These are phyloP conservation scores for Ameiurus melas DNA, from an alignment of 2,113 vertebrate genomes.

Conservation along the genomic window DNA sequence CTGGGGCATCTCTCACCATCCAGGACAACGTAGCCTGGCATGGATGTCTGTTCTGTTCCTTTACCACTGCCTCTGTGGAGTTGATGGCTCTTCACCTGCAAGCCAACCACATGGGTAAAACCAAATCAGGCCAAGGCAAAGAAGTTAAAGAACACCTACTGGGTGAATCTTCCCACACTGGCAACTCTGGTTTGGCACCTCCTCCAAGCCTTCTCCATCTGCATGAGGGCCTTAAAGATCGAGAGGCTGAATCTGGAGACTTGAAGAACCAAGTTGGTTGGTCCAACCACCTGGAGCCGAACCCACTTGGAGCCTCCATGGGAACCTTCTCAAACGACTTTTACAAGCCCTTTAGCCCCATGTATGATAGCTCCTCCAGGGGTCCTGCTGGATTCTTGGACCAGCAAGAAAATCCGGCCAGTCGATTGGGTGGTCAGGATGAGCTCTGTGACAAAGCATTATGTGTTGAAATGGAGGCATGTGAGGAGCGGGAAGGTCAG, in stretches of 20 bases:
- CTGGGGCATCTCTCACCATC: conserved; percentile 88
- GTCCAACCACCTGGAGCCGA: conserved; percentile 81
- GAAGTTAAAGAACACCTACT: conserved; percentile 76
- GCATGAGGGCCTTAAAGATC: conserved; percentile 67
- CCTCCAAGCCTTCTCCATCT: conserved; percentile 70
- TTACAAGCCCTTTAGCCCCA: conserved; percentile 87
- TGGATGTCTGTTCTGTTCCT: conserved; percentile 94
- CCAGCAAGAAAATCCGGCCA: conserved; percentile 68
- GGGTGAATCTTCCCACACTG: conserved; percentile 67
- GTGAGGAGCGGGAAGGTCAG: conserved; percentile 77
- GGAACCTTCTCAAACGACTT: conserved; percentile 88
- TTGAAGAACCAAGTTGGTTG: conserved; percentile 77
- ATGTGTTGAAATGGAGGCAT: conserved; percentile 84
- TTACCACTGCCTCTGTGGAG: conserved; percentile 93
- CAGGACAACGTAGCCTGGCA: conserved; percentile 97
- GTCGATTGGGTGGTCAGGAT: conserved; percentile 77
- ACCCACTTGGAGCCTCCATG: conserved; percentile 65
- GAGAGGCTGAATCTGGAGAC: conserved; percentile 76
- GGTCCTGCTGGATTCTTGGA: conserved; percentile 76
- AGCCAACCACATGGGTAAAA: conserved; percentile 92
- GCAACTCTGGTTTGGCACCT: conserved; percentile 70
- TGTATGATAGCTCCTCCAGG: conserved; percentile 78
- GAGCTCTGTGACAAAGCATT: conserved; percentile 86
- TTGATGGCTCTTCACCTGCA: conserved; percentile 97
- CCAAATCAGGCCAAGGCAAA: conserved; percentile 77